phyloP scores from a whole-genome alignment of 1,140 invertebrate genomes.

The honey bee (Apis mellifera) region Amel_HAv3.1 CM009936.2:9579001-9579500 shows the following conservation, averaged over 20 bases:
- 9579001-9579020: conserved; percentile 47
- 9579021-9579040: conserved; percentile 45
- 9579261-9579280: conserved; percentile 44
- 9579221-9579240: too few relatives aligned
- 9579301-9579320: conserved; percentile 62
- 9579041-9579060: conserved; percentile 56
- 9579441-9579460: conserved; percentile 47
- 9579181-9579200: too few relatives aligned
- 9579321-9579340: conserved; percentile 57
- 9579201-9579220: too few relatives aligned
- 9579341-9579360: conserved; percentile 54
- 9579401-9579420: conserved; percentile 65
- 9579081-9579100: neutral
- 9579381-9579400: conserved; percentile 73
- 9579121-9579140: too few relatives aligned
- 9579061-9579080: conserved; percentile 49
- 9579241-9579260: neutral
- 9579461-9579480: neutral
- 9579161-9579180: too few relatives aligned
- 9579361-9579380: conserved; percentile 69
- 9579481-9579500: neutral
- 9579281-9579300: conserved; percentile 64
- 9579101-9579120: neutral
- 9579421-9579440: conserved; percentile 35
- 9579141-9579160: too few relatives aligned